Percentiles rank a stretch among this genome's conserved stretches.
phyloP scores from a whole-genome alignment of 2,113 vertebrate genomes.

The Archilochus colubris region DNA sequence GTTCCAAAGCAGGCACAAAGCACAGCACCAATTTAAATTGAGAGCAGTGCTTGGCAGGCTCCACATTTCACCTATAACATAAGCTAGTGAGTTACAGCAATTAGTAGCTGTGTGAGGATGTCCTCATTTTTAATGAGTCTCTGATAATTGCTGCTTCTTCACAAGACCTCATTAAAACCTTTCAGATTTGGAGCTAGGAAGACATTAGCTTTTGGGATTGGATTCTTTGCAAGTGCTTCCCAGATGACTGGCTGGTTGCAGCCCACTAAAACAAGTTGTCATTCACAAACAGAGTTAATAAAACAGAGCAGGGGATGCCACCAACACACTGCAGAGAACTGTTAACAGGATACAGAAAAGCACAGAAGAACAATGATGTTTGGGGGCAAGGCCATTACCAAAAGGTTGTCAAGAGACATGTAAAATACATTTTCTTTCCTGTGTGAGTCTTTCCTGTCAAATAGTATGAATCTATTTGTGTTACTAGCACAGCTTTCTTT shows the following conservation, averaged over 20 bases:
- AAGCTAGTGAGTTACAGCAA: background rate
- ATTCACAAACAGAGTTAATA: background rate
- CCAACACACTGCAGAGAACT: background rate
- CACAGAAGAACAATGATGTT: background rate
- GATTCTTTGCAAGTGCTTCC: background rate
- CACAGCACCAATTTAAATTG: background rate
- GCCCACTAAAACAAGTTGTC: background rate
- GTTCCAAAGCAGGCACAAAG: background rate
- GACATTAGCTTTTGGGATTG: background rate
- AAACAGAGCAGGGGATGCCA: background rate
- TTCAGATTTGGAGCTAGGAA: background rate
- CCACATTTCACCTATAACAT: background rate
- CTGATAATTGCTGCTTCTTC: background rate
- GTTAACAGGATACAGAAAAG: background rate
- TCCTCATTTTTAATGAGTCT: slow-evolving; percentile 29
- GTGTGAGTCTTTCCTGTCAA: background rate
- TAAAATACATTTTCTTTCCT: background rate
- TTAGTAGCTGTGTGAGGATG: background rate
- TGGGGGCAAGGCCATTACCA: background rate
- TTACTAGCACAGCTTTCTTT: background rate
- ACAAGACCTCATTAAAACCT: slow-evolving; percentile 25
- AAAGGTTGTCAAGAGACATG: background rate
- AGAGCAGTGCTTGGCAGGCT: background rate
- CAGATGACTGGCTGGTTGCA: background rate
- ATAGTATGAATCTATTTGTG: background rate